Evolutionary conservation across 2,888 invertebrate species (phyloP).

Genomic region (Melanargia galathea): DNA sequence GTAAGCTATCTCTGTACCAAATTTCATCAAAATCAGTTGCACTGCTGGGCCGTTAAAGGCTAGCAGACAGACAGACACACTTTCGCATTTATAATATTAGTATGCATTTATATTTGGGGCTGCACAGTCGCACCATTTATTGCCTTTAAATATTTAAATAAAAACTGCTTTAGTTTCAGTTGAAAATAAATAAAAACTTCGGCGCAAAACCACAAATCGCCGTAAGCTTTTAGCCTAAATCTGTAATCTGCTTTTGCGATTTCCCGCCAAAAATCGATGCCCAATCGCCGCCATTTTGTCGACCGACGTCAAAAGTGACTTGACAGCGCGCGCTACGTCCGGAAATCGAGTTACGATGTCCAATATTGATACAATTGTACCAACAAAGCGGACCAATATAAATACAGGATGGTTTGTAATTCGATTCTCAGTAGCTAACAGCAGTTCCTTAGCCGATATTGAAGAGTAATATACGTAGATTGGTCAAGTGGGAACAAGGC

Average conservation of each 20-base stretch:
- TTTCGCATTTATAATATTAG: no score
- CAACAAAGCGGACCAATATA: slow-evolving; percentile 67
- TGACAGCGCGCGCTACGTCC: slow-evolving; percentile 58
- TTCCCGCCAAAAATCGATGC: slow-evolving; percentile 37
- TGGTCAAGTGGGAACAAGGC: slow-evolving; percentile 30
- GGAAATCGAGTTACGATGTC: slow-evolving; percentile 71
- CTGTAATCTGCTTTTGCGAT: slow-evolving; percentile 17
- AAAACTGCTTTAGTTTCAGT: background rate
- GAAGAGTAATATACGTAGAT: slow-evolving; percentile 48
- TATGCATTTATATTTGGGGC: no score
- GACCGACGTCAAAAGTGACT: slow-evolving; percentile 50
- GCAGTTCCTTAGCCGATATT: slow-evolving; percentile 46
- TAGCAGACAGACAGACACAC: no score
- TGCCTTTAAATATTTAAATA: background rate
- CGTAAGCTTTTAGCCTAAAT: background rate
- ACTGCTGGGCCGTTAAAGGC: no score
- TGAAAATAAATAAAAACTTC: slow-evolving; percentile 2
- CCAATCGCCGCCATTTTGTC: slow-evolving; percentile 50
- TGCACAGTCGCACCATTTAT: no score
- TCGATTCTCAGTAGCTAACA: slow-evolving; percentile 58
- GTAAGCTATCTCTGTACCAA: no score
- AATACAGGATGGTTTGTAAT: slow-evolving; percentile 53
- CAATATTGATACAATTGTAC: slow-evolving; percentile 77
- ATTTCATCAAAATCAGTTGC: no score
- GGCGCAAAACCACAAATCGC: background rate